Percentiles rank a stretch among this genome's conserved stretches.
Evolutionary conservation across 2,888 invertebrate species (phyloP).

Genomic region (Urechis unicinctus): DNA sequence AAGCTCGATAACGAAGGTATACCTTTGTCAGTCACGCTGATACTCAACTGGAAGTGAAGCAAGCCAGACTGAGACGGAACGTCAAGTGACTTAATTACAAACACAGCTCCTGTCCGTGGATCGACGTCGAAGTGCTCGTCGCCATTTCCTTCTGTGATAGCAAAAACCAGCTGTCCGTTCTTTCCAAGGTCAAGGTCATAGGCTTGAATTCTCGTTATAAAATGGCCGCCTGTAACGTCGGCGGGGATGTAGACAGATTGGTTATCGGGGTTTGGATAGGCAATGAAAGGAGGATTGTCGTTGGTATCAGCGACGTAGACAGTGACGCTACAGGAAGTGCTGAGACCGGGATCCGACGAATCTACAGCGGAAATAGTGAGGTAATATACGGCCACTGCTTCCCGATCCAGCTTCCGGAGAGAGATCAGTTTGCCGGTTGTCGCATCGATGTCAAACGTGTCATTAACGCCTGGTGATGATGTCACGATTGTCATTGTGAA

Average conservation of each 20-base stretch:
- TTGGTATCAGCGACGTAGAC: conserved; percentile 35
- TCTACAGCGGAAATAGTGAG: neutral
- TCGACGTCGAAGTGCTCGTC: conserved; percentile 50
- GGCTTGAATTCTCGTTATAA: conserved; percentile 29
- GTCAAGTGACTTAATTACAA: conserved; percentile 15
- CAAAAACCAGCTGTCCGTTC: conserved; percentile 28
- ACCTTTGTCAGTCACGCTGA: neutral
- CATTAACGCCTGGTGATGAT: neutral
- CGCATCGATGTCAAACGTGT: conserved; percentile 1
- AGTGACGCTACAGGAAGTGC: conserved; percentile 16
- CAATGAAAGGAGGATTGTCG: conserved; percentile 35
- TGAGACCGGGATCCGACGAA: neutral
- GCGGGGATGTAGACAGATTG: conserved; percentile 26
- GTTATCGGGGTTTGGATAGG: conserved; percentile 29
- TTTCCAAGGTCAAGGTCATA: conserved; percentile 30
- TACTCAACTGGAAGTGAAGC: neutral
- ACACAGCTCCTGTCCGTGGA: conserved; percentile 47
- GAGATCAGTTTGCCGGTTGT: neutral
- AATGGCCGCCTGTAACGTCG: conserved; percentile 23
- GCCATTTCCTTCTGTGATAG: conserved; percentile 42
- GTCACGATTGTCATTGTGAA: neutral
- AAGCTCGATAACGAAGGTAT: neutral
- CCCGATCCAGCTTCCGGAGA: neutral
- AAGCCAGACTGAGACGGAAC: no score
- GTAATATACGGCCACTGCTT: neutral